Evolutionary conservation across 1,140 invertebrate genomes (phyloP), one percentile per base, ranked within the genome.

Genomic region (Teleogryllus occipitalis): DNA sequence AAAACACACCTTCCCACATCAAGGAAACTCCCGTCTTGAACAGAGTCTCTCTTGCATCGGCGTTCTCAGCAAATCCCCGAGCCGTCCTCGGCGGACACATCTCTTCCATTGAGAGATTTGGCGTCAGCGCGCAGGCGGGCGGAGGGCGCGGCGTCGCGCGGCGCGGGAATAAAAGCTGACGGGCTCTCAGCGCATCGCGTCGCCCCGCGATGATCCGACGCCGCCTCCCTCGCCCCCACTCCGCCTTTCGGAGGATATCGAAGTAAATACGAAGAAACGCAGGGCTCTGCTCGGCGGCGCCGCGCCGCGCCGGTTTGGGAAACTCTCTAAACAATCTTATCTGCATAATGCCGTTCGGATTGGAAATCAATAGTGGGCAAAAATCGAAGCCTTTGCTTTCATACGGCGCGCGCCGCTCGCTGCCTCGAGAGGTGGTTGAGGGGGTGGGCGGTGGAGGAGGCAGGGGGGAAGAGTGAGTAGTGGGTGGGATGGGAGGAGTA

Each of bases 271-370:
- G 54, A 39, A 39, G 27, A 39, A 39, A 39, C 27, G 54, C 18
- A 65, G 54, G 54, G 10, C 54, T 65, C 18, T 14, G 10, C 7
- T 14, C 2, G 7, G 54, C 10, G 54, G 10, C 54, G 54, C 7
- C 10, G 18, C 10, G 10, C 0, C 54, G 18, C 54, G 54, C 54
- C 2, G 18, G 54, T 2, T 65, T 1, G 54, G 54, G 54, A 65
- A 7, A 7, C 54, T 2, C 54, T 65, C 54, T 10, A 65, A 65
- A 65, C 54, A 65, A 65, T 65, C 54, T 18, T 18, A 65, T 65
- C 54, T 65, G 54, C 54, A 65, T 65, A 65, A 65, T 65, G 54
- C 54, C 54, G 54, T 65, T 65, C 54, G 54, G 54, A 65, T 65
- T 7, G 54, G 54, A 65, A 65, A 65, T 65, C 54, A 65, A 65